phyloP scores from a whole-genome alignment of 2,888 invertebrate genomes.

The Caenorhabditis japonica region DNA sequence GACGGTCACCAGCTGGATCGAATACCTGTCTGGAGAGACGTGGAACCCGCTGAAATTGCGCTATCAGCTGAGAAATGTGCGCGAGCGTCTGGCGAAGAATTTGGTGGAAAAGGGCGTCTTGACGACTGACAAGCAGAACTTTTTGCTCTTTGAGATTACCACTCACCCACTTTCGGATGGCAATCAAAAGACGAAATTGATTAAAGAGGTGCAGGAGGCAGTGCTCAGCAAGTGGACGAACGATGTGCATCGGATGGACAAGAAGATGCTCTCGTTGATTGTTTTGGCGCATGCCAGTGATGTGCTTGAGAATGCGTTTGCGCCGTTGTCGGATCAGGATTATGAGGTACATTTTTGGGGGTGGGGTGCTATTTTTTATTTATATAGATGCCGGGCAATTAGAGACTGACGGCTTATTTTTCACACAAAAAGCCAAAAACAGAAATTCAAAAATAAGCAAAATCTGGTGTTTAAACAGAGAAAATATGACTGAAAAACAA shows the following conservation, averaged over 20 bases:
- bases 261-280: conserved; percentile 91
- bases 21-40: conserved; percentile 96
- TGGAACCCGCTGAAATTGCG: conserved; percentile 99
- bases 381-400: too few species aligned
- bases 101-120: conserved; percentile 88
- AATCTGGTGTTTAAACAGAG: too few species aligned
- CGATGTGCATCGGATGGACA: conserved; percentile 96
- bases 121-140: conserved; percentile 82
- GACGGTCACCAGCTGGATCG: conserved; percentile 98
- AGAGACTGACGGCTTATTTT: too few species aligned
- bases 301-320: conserved; percentile 98
- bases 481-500: too few species aligned
- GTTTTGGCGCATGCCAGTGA: conserved; percentile 97
- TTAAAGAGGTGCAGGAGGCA: conserved; percentile 94
- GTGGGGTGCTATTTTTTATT: too few species aligned
- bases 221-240: conserved; percentile 95
- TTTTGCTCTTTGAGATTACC: conserved; percentile 99
- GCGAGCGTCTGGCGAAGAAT: conserved; percentile 98
- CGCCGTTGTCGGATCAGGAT: conserved; percentile 84
- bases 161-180: conserved; percentile 98
- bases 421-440: too few species aligned
- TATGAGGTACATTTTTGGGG: too few species aligned
- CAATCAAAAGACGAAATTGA: conserved; percentile 92
- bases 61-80: conserved; percentile 97
- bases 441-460: too few species aligned